Percentiles rank a stretch among this genome's conserved stretches.
These are phyloP conservation scores for Cheilosia vulpina DNA, from an alignment of 2,888 invertebrate genomes.

Conservation along the genomic window DNA sequence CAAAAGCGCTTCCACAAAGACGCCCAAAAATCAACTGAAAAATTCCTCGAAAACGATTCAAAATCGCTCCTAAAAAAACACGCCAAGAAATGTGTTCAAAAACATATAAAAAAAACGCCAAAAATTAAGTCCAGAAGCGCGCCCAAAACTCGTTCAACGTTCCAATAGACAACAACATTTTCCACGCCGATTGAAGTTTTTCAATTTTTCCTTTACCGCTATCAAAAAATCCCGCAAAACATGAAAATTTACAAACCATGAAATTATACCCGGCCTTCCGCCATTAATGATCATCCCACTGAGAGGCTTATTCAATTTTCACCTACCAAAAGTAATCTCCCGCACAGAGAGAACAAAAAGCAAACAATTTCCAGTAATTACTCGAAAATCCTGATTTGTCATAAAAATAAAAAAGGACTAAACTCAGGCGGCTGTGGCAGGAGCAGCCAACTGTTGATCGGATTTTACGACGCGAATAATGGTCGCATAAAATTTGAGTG, in stretches of 20 bases:
- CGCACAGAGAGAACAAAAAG: conserved; percentile 36
- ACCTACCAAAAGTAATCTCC: conserved; percentile 70
- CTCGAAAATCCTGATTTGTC: conserved; percentile 77
- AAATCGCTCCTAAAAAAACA: too few relatives aligned
- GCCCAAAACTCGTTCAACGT: too few relatives aligned
- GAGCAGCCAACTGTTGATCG: conserved; percentile 81
- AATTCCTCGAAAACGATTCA: too few relatives aligned
- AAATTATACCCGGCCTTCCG: conserved; percentile 30
- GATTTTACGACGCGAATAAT: conserved; percentile 82
- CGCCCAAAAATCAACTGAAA: too few relatives aligned
- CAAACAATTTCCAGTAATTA: conserved; percentile 76
- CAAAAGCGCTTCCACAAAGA: too few relatives aligned
- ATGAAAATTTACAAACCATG: conserved; percentile 62
- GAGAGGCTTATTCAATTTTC: conserved; percentile 65
- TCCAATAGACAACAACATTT: too few relatives aligned
- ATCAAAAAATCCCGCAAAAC: conserved; percentile 30
- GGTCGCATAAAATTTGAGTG: conserved; percentile 83
- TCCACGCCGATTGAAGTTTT: neutral
- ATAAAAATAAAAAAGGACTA: conserved; percentile 74
- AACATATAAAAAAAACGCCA: too few relatives aligned
- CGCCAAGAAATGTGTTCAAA: too few relatives aligned
- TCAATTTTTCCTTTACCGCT: neutral
- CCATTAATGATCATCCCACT: conserved; percentile 48
- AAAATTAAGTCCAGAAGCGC: too few relatives aligned
- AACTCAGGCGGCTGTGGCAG: conserved; percentile 7